phyloP scores from a whole-genome alignment of 2,797 vertebrate species.

The Rhynchotus rufescens region DNA sequence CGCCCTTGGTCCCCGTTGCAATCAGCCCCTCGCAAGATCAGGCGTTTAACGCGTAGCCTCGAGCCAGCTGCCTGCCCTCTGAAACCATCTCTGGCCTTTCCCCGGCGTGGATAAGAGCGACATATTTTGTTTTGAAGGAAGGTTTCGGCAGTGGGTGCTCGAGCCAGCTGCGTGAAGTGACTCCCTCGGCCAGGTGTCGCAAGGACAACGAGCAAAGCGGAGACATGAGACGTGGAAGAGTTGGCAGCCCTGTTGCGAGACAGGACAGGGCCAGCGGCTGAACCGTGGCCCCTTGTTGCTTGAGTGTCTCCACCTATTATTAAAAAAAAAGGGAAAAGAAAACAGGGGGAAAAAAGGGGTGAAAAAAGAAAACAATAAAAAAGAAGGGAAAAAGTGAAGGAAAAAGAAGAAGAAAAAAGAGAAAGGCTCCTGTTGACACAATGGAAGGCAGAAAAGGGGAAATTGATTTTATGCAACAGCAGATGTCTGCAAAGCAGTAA shows the following conservation, averaged over 20 bases:
- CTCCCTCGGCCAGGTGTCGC: background rate
- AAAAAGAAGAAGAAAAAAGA: background rate
- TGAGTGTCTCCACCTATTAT: background rate
- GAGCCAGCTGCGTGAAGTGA: background rate
- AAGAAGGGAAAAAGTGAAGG: background rate
- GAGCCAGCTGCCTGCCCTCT: conserved; percentile 8
- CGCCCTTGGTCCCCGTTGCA: background rate
- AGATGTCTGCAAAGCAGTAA: conserved; percentile 77
- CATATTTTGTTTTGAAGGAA: background rate
- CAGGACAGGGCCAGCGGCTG: background rate
- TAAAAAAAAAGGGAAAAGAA: background rate
- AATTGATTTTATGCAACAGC: conserved; percentile 72
- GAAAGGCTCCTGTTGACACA: conserved; percentile 30
- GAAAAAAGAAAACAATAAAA: background rate
- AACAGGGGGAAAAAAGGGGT: background rate
- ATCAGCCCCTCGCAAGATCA: conserved; percentile 7
- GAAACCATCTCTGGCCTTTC: conserved; percentile 27
- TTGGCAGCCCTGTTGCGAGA: background rate
- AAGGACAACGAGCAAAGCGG: conserved; percentile 1
- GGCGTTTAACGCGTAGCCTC: background rate
- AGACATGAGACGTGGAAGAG: background rate
- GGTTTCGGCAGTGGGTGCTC: background rate
- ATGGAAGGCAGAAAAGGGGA: conserved; percentile 46
- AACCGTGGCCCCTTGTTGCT: background rate
- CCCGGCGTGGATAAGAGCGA: conserved; percentile 1